phyloP scores from a whole-genome alignment of 2,113 vertebrate genomes.

The Zeus faber region DNA sequence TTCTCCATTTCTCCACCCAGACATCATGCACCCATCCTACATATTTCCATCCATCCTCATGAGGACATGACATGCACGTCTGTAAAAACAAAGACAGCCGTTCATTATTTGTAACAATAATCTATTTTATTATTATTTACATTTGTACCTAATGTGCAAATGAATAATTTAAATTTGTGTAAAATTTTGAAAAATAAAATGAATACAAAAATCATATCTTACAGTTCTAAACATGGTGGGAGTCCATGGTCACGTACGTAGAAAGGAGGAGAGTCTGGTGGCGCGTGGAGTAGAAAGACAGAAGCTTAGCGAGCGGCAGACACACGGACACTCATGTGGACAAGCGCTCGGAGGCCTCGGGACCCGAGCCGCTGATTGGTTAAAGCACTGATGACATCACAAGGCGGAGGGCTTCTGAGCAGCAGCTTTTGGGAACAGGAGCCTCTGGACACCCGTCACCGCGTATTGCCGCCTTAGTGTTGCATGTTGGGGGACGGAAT shows the following conservation, averaged over 20 bases:
- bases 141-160: slow-evolving; percentile 83
- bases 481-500: slow-evolving; percentile 43
- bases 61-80: too few species aligned
- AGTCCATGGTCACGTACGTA: slow-evolving; percentile 69
- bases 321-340: too few species aligned
- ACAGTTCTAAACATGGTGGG: slow-evolving; percentile 73
- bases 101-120: not conserved
- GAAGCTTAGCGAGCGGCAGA: slow-evolving; percentile 71
- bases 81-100: too few species aligned
- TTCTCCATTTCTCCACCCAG: too few species aligned
- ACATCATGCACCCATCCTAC: too few species aligned
- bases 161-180: slow-evolving; percentile 79
- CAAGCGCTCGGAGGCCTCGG: slow-evolving; percentile 65
- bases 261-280: slow-evolving; percentile 65
- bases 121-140: slow-evolving; percentile 73
- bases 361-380: slow-evolving; percentile 60
- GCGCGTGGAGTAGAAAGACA: slow-evolving; percentile 69
- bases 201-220: slow-evolving; percentile 76
- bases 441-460: slow-evolving; percentile 60
- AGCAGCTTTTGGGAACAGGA: slow-evolving; percentile 61
- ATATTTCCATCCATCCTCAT: too few species aligned
- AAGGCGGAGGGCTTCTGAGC: slow-evolving; percentile 71
- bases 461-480: slow-evolving; percentile 45
- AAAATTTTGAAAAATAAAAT: slow-evolving; percentile 72
- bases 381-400: slow-evolving; percentile 72